Evolutionary conservation across 2,888 invertebrate genomes (phyloP).

Genomic region (Amphipyra tragopoginis): DNA sequence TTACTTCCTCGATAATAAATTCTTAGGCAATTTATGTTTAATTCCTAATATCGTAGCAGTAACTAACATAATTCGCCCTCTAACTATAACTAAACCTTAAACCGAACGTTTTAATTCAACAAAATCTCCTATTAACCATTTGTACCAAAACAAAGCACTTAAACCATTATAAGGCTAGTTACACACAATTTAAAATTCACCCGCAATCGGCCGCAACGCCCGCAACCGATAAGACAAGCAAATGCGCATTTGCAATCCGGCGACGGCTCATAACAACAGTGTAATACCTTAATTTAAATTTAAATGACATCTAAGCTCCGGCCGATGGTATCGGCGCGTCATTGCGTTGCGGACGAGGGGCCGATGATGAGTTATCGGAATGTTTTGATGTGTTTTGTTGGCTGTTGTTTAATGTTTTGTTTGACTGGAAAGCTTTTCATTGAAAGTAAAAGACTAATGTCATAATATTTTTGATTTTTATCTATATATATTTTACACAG

Average conservation of each 20-base stretch:
- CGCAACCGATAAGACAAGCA: slow-evolving; percentile 69
- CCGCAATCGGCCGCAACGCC: slow-evolving; percentile 61
- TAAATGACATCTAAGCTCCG: slow-evolving; percentile 86
- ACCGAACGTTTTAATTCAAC: slow-evolving; percentile 19
- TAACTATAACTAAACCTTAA: slow-evolving; percentile 18
- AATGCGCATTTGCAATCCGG: slow-evolving; percentile 62
- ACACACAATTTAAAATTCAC: slow-evolving; percentile 73
- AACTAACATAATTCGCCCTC: background rate
- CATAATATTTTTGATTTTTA: too few relatives aligned
- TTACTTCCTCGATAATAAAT: too few relatives aligned
- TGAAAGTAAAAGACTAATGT: too few relatives aligned
- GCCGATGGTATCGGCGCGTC: slow-evolving; percentile 75
- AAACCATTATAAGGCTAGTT: slow-evolving; percentile 59
- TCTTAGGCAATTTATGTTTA: too few relatives aligned
- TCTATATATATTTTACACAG: too few relatives aligned
- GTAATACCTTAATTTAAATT: slow-evolving; percentile 89
- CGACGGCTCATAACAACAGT: slow-evolving; percentile 70
- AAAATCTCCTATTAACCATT: slow-evolving; percentile 46
- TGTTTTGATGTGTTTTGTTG: slow-evolving; percentile 39
- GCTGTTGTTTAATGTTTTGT: slow-evolving; percentile 14
- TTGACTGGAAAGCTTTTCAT: too few relatives aligned
- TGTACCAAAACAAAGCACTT: slow-evolving; percentile 43
- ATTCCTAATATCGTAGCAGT: too few relatives aligned
- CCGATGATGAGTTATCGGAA: slow-evolving; percentile 50
- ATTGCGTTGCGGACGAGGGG: slow-evolving; percentile 50